Base-by-base conservation (phyloP, 64 coral and sea anemone species). In the Dendrophyllia cribrosa region DNA sequence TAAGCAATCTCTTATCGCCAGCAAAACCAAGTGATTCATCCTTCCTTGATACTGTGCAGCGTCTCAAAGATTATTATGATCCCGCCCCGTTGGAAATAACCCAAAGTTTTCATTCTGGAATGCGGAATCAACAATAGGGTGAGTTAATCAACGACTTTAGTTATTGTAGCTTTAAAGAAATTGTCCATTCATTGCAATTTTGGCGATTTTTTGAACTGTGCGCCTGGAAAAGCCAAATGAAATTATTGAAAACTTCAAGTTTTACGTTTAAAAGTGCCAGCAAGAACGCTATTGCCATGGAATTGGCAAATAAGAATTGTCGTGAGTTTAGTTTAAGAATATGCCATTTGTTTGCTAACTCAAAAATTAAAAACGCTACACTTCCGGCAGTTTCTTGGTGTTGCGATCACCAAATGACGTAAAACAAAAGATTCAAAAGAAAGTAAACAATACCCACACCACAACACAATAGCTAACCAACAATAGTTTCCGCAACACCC, bases 31-130 rank as follows among this genome's bases (percentile, higher is more conserved):
- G 71, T 49, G 14, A 72, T 21, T 15, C 49, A 26, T 11, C 20
- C 0, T 66, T 85, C 19, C 26, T 65, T 34, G 25, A 85, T 9
- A 66, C 65, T 19, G 61, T 85, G 25, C 26, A 75, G 7, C 5
- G 0, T 10, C 72, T 75, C 9, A 75, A 75, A 23, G 51, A 56
- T 5, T 61, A 91, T 75, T 91, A 74, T 68, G 55, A 91, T 25
- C 86, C 86, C 3, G 2, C 15, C 7, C 86, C 86, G 5, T 21
- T 88, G 5, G 68, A 58, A 14, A 88, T 91, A 17, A 50, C 78
- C 9, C 63, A 91, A 62, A 83, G 78, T 0, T 82, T 91, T 82
- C 89, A 91, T 19, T 91, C 83, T 73, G 64, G 77, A 1, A 91
- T 51, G 22, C 89, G 77, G 9, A 43, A 82, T n/a, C 77, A 91